Percentiles rank a stretch among this genome's conserved stretches.
These are phyloP conservation scores for Myopa tessellatipennis DNA, from an alignment of 2,888 invertebrate genomes.

Conservation along the genomic window DNA sequence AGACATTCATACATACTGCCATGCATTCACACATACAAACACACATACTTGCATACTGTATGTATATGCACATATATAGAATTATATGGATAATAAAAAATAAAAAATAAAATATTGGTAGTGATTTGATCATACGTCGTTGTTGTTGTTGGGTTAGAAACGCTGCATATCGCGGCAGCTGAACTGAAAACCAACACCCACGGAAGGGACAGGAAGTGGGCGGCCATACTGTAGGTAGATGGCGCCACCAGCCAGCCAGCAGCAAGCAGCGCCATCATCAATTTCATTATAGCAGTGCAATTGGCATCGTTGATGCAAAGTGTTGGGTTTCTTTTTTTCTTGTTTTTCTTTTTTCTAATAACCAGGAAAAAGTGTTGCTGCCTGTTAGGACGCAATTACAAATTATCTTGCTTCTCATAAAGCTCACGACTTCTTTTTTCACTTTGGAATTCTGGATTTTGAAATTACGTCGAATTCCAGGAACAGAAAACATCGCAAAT, in stretches of 20 bases:
- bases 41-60: background rate
- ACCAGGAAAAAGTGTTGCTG: background rate
- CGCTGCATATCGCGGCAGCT: conserved; percentile 42
- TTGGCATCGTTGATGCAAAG: conserved; percentile 49
- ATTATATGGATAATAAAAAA: background rate
- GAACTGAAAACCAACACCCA: conserved; percentile 6
- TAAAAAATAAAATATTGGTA: background rate
- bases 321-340: conserved; percentile 41
- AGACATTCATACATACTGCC: background rate
- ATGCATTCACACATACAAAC: background rate
- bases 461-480: no score
- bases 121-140: conserved; percentile 29
- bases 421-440: no score
- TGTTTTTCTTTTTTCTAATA: background rate
- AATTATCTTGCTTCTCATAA: no score
- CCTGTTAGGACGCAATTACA: no score
- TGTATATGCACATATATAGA: background rate
- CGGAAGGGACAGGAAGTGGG: background rate
- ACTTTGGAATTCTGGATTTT: no score
- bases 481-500: no score
- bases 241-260: background rate
- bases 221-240: no score
- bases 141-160: conserved; percentile 53
- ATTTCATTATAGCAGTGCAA: conserved; percentile 50
- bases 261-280: conserved; percentile 44